These are phyloP conservation scores for Lagopus muta DNA, from an alignment of 2,113 vertebrate genomes.

Conservation along the genomic window DNA sequence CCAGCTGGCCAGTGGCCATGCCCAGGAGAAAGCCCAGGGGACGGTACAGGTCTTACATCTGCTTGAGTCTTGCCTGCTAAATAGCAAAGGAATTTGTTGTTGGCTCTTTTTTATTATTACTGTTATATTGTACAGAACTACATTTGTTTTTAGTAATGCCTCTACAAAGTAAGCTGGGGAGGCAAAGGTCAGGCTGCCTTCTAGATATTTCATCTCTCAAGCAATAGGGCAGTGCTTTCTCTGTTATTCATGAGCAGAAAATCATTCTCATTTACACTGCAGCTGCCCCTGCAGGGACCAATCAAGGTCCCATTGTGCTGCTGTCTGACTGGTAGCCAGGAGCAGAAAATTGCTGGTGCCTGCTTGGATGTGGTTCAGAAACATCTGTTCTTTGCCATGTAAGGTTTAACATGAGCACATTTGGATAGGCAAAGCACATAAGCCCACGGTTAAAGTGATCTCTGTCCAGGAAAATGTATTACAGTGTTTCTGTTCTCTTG, in stretches of 20 bases:
- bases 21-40: not conserved
- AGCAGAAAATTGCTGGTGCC: constrained; percentile 42
- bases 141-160: constrained; percentile 9
- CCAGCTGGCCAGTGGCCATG: constrained; percentile 50
- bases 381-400: constrained; percentile 46
- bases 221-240: not conserved
- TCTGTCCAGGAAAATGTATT: not conserved
- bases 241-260: constrained; percentile 35
- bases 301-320: constrained; percentile 43
- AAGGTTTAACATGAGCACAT: constrained; percentile 38
- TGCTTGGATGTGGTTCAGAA: constrained; percentile 49
- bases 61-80: not conserved
- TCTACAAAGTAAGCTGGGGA: not conserved
- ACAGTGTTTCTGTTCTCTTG: not conserved
- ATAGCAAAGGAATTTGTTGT: not conserved
- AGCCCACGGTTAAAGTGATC: not conserved
- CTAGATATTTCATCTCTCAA: constrained; percentile 6
- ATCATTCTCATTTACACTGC: constrained; percentile 10
- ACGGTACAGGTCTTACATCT: not conserved
- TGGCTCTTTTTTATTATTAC: not conserved
- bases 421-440: constrained; percentile 7
- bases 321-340: not conserved
- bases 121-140: not conserved
- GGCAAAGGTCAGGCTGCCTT: constrained; percentile 4
- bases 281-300: constrained; percentile 10